Evolutionary conservation across 2,797 vertebrate genomes (phyloP), one percentile per base, ranked within the genome.

Genomic region (Acridotheres tristis): DNA sequence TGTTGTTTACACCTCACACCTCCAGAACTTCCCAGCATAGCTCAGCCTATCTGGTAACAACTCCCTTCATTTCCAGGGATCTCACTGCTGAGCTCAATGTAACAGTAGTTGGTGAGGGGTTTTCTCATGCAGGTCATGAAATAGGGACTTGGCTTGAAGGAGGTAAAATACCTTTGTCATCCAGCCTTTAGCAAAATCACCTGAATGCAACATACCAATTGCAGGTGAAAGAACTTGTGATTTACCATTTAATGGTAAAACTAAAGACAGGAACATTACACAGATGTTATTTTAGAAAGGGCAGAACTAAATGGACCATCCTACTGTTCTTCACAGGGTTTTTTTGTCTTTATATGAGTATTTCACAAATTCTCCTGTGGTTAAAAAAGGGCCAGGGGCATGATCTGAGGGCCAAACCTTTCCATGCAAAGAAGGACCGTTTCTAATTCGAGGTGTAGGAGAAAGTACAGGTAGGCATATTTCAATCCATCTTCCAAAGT

Each of bases 71-170:
- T 81, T 67, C 27, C 58, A 87, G 23, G 10, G 13, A 16, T 38
- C 12, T 53, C 30, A 43, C 13, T 36, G 48, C 13, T 65, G 17
- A 87, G 12, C 8, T 72, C 20, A 48, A 7, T 18, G 19, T 10
- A 71, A 4, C 5, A 1, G 0, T 36, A 71, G 3, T 6, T 59
- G 65, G 4, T 84, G n/a, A 74, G 22, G 13, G 5, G 3, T 11
- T 81, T 92, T 76, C 34, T 34, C 16, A 63, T 17, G 2, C 3
- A 7, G 32, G 7, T 66, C 5, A 23, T 42, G 45, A 50, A 76
- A 43, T 1, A 59, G 5, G 79, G 22, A 51, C 34, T 72, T 53
- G 38, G 16, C 26, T 66, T 62, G 76, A 92, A 65, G 32, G 7
- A 40, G 21, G 32, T 50, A n/a, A 67, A 69, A 61, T 38, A 59